These are phyloP conservation scores for Sus scrofa DNA, from an alignment of 2,113 vertebrate genomes.

Conservation along the genomic window T2T-Sscrofa CM000829.6:65000501-65001000, in stretches of 20 bases:
- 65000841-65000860: not conserved
- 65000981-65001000: not conserved
- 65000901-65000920: not conserved
- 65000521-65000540: not conserved
- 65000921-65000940: fast-evolving
- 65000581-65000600: not conserved
- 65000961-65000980: no score
- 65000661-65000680: fast-evolving
- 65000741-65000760: fast-evolving
- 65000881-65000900: not conserved
- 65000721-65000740: no score
- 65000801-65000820: no score
- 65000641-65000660: no score
- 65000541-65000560: no score
- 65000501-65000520: no score
- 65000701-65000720: no score
- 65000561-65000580: not conserved
- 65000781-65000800: fast-evolving
- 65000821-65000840: not conserved
- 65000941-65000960: no score
- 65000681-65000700: no score
- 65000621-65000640: not conserved
- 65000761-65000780: no score
- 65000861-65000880: not conserved
- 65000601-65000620: not conserved